Base-by-base conservation (phyloP, 2,113 vertebrate species). In the Kryptolebias marmoratus region DNA sequence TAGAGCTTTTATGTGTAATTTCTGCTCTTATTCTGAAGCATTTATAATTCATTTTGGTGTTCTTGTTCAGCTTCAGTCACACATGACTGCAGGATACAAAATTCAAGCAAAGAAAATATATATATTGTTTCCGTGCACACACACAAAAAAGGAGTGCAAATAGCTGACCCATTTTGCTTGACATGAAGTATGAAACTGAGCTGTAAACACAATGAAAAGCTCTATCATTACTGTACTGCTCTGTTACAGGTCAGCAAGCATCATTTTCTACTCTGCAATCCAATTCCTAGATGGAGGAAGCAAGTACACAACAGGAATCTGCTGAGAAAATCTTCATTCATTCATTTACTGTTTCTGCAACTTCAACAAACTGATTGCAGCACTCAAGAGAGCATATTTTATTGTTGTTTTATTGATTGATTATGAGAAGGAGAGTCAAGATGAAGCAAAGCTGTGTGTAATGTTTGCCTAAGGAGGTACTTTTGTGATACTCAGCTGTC, bases 211-310 rank as follows among this genome's bases (percentile, higher is more conserved):
- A 88, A 90, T 83, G 77, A 79, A 77, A 75, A 60, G 64, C 75
- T 83, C 62, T 52, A 84, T 81, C 54, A 82, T 82, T 79, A 78
- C 77, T 67, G 80, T 73, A 64, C 68, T 58, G 68, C 62, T 81
- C 57, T 53, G 57, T 88, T 73, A 89, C 89, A 88, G 87, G 88
- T 91, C 89, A 89, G 76, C 70, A 82, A 87, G 83, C 89, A 90
- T 81, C 69, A 82, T 22, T 15, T 63, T 77, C 36, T 58, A 50
- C 65, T 75, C 71, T 53, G 63, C 53, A 52, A 77, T 71, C 68
- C 54, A 73, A 27, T 31, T 80, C 71, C 67, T 9, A 68, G 52
- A 65, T 15, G 64, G 28, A 76, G n/a, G 13, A 57, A 4, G 11
- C 1, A 53, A 36, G 12, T 48, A 39, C n/a, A 66, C 47, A 53